Base-by-base conservation (phyloP, 2,888 invertebrate species). In the Dryobotodes eremita region DNA sequence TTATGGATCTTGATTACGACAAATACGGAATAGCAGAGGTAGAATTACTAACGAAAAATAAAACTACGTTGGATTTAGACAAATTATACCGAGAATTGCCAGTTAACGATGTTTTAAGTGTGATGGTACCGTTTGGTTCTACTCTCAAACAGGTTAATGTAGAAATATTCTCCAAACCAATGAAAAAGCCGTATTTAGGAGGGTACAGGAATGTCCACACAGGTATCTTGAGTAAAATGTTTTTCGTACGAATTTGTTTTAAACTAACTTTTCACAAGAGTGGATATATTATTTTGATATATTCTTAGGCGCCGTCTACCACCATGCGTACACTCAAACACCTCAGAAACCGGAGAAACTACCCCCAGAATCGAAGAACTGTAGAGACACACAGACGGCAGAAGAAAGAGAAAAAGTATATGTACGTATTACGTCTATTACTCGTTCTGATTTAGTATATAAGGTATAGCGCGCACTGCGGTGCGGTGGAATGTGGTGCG, bases 291-390 rank as follows among this genome's bases (percentile, higher is more conserved):
- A 0, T 61, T 55, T 68, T 36, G 31, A 69, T 78, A 53, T 75
- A 53, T 78, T 93, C 91, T 79, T 89, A 97, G 97, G 96, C 71
- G 94, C 97, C 15, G 97, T 98, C 89, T 99, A 98, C 92, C 98
- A 98, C 89, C 98, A 99, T 94, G 99, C 98, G 6, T 98, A 97
- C 84, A 98, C 98, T 0, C 99, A 99, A 96, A 99, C 99, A 8
- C 98, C 97, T 0, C 98, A 98, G 62, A 97, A 96, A 72, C 93
- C 95, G 6, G 97, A 96, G 82, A 97, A 97, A 88, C 86, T 97
- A 62, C 96, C 97, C 0, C 94, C 96, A 0, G 96, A 97, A 79
- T 93, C 93, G 86, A 97, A 97, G 90, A 97, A 94, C 75, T 97
- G 97, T 84, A 95, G 98, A 85, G 97, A 98, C 82, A 97, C 98